Base-by-base conservation (phyloP, 2,797 vertebrate genomes). In the Sarcoramphus papa region DNA sequence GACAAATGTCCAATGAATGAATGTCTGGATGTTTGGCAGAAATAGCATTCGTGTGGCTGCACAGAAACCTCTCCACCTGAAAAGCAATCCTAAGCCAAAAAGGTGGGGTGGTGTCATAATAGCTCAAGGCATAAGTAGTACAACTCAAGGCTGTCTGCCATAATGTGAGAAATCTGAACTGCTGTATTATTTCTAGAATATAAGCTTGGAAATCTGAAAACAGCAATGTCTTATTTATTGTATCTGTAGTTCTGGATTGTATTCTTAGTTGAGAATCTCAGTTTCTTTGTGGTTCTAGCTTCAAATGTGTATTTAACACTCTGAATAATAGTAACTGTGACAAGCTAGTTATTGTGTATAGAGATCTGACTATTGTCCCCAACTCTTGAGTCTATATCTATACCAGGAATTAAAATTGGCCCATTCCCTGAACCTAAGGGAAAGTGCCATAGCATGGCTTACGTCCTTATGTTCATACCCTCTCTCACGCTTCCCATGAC, bases 391-490 rank as follows among this genome's bases (percentile, higher is more conserved):
- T 35, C 33, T 64, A 5, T 35, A 27, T 37, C 31, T 45, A 4
- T 9, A 41, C 27, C 28, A 74, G 28, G 25, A 85, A 85, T 48
- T 17, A 57, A 74, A 74, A 78, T 22, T 40, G 10, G 5, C 6
- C 24, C 31, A 7, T 62, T 81, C 56, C 41, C 54, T 80, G 20
- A 65, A 56, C 17, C 9, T 57, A 31, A 60, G 17, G 21, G 41
- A 41, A 90, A 70, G 43, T 48, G 10, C 9, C 4, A 62, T 22
- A 30, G 15, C 24, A 31, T 8, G 19, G 25, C 16, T 67, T 87
- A 35, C 1, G 0, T 50, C 48, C 14, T 2, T 25, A 15, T 20
- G 17, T 41, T 54, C 22, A 12, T 35, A 33, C 14, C 22, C 7
- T 48, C n/a, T 77, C 53, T 50, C 40, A 45, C 14, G 8, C n/a